These are phyloP conservation scores for Lucilia sericata DNA, from an alignment of 1,140 invertebrate species.

Conservation along the genomic window DNA sequence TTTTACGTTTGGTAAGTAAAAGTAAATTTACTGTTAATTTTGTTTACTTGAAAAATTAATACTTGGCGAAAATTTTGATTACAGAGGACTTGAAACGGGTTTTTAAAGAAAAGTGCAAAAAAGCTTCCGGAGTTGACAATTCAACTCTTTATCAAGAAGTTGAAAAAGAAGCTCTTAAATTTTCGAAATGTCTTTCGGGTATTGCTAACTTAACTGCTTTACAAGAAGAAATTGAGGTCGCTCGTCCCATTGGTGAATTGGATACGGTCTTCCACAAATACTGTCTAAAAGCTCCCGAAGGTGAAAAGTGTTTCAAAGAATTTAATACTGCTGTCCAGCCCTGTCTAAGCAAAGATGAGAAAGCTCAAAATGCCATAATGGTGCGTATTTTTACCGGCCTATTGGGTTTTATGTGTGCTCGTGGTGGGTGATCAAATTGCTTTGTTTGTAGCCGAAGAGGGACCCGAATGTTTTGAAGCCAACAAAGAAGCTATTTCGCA, in stretches of 20 bases:
- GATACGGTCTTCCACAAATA: conserved; percentile 77
- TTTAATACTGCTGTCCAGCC: conserved; percentile 72
- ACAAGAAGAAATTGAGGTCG: conserved; percentile 73
- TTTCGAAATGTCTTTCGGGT: conserved; percentile 68
- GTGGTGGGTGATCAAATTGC: conserved; percentile 86
- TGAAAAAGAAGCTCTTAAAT: conserved; percentile 58
- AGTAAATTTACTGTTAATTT: not conserved
- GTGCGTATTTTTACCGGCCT: conserved; percentile 76
- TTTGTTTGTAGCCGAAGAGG: conserved; percentile 81
- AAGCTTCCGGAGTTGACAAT: conserved; percentile 55
- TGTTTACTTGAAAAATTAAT: too few species aligned
- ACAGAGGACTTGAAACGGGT: conserved; percentile 56
- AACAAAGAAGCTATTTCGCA: conserved; percentile 73
- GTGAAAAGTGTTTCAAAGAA: conserved; percentile 74
- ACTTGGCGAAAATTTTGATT: too few species aligned
- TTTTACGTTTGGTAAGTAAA: conserved; percentile 8
- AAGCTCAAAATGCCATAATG: conserved; percentile 67
- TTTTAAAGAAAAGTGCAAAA: conserved; percentile 63
- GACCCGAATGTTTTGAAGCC: conserved; percentile 77
- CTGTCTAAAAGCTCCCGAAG: conserved; percentile 73
- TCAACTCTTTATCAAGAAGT: conserved; percentile 59
- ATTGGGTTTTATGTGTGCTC: conserved; percentile 78
- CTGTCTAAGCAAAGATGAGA: conserved; percentile 75
- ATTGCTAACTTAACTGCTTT: conserved; percentile 70
- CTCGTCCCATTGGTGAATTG: conserved; percentile 72